A percentile compares a stretch with the other conserved stretches of the same genome.
These are phyloP conservation scores for Pachypeltis micranthus DNA, from an alignment of 1,140 invertebrate genomes.

Conservation along the genomic window DNA sequence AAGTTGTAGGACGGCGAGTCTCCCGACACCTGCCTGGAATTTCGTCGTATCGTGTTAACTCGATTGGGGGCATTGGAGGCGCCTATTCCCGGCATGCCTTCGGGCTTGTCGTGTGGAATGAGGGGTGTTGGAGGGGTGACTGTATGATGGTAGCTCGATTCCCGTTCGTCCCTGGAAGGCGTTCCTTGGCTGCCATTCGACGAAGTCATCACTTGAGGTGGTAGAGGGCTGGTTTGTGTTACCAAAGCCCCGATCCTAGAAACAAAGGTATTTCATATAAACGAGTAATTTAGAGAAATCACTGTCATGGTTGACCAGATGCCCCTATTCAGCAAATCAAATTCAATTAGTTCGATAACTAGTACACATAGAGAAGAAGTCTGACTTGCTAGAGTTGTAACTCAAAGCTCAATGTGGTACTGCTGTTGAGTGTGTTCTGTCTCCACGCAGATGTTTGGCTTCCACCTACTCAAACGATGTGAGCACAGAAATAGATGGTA, in stretches of 20 bases:
- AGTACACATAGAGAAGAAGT: no score
- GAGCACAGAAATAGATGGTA: no score
- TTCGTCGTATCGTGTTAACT: constrained; percentile 32
- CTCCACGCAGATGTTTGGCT: no score
- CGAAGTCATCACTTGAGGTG: not conserved
- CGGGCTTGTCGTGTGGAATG: constrained; percentile 13
- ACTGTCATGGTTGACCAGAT: no score
- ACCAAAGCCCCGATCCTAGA: not conserved
- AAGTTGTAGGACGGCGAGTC: constrained; percentile 30
- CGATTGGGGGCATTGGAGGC: constrained; percentile 4
- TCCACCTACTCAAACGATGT: no score
- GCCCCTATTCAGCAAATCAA: no score
- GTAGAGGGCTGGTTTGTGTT: not conserved
- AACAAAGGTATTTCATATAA: no score
- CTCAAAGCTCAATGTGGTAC: no score
- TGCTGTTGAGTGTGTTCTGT: no score
- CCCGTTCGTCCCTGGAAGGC: constrained; percentile 11
- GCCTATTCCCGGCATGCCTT: not conserved
- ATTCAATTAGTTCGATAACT: no score
- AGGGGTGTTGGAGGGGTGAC: constrained; percentile 24
- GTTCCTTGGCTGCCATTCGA: not conserved
- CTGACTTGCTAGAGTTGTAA: no score
- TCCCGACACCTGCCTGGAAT: constrained; percentile 36
- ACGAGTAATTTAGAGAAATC: no score
- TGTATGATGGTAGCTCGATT: constrained; percentile 19